Percentiles rank a stretch among this genome's conserved stretches.
phyloP scores from a whole-genome alignment of 2,888 invertebrate species.

The Salpingus planirostris region DNA sequence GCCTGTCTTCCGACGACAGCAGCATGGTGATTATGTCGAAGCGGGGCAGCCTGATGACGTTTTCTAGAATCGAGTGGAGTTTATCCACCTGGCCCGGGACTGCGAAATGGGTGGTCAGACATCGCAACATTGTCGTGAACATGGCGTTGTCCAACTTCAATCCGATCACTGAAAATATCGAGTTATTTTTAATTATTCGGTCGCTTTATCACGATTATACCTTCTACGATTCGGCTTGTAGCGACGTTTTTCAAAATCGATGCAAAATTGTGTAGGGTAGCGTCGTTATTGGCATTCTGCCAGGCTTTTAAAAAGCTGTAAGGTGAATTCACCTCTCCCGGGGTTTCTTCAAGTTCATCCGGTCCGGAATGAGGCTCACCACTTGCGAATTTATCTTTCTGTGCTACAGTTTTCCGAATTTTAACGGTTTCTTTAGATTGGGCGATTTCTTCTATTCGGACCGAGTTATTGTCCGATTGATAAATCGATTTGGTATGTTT shows the following conservation, averaged over 20 bases:
- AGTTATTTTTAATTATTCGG: conserved; percentile 6
- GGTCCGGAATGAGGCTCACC: conserved; percentile 14
- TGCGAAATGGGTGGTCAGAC: conserved; percentile 36
- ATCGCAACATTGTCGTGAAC: conserved; percentile 35
- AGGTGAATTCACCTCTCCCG: conserved; percentile 27
- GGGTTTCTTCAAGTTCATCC: conserved; percentile 2
- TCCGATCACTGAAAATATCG: conserved; percentile 37
- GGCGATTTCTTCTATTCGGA: too few species aligned
- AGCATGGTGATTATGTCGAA: conserved; percentile 38
- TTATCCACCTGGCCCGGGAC: conserved; percentile 29
- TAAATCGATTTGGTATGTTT: too few species aligned
- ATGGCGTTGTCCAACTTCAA: conserved; percentile 39
- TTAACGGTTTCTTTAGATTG: too few species aligned
- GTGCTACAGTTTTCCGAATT: too few species aligned
- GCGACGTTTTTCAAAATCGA: conserved; percentile 30
- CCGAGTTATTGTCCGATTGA: too few species aligned
- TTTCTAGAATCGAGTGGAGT: conserved; percentile 27
- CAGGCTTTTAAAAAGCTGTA: conserved; percentile 37
- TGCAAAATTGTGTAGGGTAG: conserved; percentile 29
- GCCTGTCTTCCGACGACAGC: conserved; percentile 32
- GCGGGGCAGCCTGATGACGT: conserved; percentile 30
- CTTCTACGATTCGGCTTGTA: conserved; percentile 23
- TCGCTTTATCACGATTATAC: too few species aligned
- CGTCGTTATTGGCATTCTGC: conserved; percentile 32
- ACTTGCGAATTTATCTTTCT: conserved; percentile 14